These are phyloP conservation scores for Parus major DNA, from an alignment of 2,113 vertebrate species.

Conservation along the genomic window DNA sequence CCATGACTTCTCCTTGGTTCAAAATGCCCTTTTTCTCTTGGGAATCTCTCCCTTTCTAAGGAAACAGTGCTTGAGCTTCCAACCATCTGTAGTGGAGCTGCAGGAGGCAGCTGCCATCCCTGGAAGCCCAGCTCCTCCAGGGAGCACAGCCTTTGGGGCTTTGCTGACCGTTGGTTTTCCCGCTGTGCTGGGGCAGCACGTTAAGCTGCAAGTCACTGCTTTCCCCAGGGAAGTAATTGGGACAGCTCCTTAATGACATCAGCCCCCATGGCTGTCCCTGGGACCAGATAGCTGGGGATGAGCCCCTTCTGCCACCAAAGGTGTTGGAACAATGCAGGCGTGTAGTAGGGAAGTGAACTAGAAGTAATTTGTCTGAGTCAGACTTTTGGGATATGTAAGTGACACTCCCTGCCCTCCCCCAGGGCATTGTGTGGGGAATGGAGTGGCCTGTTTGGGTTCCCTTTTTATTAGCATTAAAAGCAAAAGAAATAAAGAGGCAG, in stretches of 20 bases:
- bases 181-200: slow-evolving; percentile 23
- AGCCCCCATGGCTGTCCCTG: background rate
- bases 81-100: background rate
- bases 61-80: background rate
- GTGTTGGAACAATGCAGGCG: slow-evolving; percentile 74
- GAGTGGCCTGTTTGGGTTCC: slow-evolving; percentile 37
- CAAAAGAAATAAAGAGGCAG: slow-evolving; percentile 43
- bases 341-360: slow-evolving; percentile 75
- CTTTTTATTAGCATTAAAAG: slow-evolving; percentile 61
- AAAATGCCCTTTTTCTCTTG: background rate
- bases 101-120: slow-evolving; percentile 17
- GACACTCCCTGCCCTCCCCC: slow-evolving; percentile 54
- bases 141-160: background rate
- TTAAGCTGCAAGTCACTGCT: slow-evolving; percentile 59
- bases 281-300: slow-evolving; percentile 49
- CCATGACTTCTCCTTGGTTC: background rate
- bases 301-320: slow-evolving; percentile 62
- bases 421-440: slow-evolving; percentile 43
- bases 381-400: slow-evolving; percentile 49
- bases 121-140: background rate
- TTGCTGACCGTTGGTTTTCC: slow-evolving; percentile 40
- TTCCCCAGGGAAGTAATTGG: slow-evolving; percentile 75
- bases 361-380: slow-evolving; percentile 77
- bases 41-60: background rate
- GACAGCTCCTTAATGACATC: slow-evolving; percentile 34